A percentile compares a stretch with the other conserved stretches of the same genome.
These are phyloP conservation scores for Rosalia funebris DNA, from an alignment of 2,888 invertebrate genomes.

Conservation along the genomic window DNA sequence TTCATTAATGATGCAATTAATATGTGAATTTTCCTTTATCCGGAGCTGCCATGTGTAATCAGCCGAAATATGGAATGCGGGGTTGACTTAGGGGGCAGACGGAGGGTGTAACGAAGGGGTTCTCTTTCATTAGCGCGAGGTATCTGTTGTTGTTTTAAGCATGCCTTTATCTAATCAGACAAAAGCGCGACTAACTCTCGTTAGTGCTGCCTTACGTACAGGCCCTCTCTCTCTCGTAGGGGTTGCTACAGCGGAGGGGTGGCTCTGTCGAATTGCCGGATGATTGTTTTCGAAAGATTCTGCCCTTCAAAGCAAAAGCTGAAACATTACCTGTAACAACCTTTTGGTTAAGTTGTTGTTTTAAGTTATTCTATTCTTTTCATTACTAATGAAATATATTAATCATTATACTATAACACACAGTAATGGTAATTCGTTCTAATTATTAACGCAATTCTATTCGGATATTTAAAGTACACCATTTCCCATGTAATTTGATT, in stretches of 20 bases:
- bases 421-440: no score
- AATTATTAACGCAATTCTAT: no score
- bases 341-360: no score
- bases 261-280: background rate
- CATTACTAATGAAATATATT: no score
- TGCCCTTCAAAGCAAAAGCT: background rate
- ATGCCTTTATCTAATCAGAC: slow-evolving; percentile 66
- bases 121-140: slow-evolving; percentile 64
- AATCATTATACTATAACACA: no score
- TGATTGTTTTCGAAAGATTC: slow-evolving; percentile 1
- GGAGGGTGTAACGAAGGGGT: slow-evolving; percentile 40
- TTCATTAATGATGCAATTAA: slow-evolving; percentile 59
- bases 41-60: slow-evolving; percentile 55
- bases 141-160: slow-evolving; percentile 66
- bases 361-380: no score
- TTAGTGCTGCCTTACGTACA: slow-evolving; percentile 47
- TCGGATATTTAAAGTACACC: no score
- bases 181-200: slow-evolving; percentile 61
- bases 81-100: slow-evolving; percentile 27
- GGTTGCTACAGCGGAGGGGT: background rate
- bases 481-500: no score
- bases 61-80: slow-evolving; percentile 56
- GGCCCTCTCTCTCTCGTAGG: slow-evolving; percentile 18
- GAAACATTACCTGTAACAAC: no score
- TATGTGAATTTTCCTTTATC: slow-evolving; percentile 58